Base-by-base conservation (phyloP, 2,888 invertebrate genomes). In the Odontocerum albicorne region DNA sequence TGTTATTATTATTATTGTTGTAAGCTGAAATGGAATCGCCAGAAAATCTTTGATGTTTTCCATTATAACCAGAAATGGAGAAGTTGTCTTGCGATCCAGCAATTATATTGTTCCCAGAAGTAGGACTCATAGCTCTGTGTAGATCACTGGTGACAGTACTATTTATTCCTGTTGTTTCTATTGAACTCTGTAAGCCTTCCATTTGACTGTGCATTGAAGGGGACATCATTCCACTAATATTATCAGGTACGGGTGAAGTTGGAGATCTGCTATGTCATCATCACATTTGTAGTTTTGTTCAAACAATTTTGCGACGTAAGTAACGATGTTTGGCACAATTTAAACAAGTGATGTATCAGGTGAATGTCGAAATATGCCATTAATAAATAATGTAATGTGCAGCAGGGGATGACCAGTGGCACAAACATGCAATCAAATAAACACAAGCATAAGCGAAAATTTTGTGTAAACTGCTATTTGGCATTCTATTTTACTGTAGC, bases 61-160 rank as follows among this genome's bases (percentile, higher is more conserved):
- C 62, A 12, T 49, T 55, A 67, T 75, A 74, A 66, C 74, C 73
- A n/a, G 50, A 46, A 19, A 55, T 13, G 13, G 61, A 84, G 72
- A 85, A 87, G 67, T 84, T 84, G 70, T 88, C 87, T 64, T 84
- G 83, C 7, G 59, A 60, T 20, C 56, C 59, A 4, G 40, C 32
- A 22, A 51, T 45, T 4, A 22, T 47, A 31, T 58, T 57, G 47
- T 55, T 51, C 16, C 72, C 40, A 17, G 49, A 72, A 40, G 66
- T 70, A 40, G 77, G 75, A 64, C 75, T 75, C 66, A 70, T 69
- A 27, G 73, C 70, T 51, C 74, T 64, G 60, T 70, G 71, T 65
- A 73, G 75, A 49, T 76, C 75, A 47, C 67, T 65, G 55, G 68
- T 71, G 55, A 68, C 69, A 64, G 72, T 72, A 44, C 67, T 65